Conservation (phyloP, 2,113 vertebrate species). For the Apaloderma vittatum region DNA sequence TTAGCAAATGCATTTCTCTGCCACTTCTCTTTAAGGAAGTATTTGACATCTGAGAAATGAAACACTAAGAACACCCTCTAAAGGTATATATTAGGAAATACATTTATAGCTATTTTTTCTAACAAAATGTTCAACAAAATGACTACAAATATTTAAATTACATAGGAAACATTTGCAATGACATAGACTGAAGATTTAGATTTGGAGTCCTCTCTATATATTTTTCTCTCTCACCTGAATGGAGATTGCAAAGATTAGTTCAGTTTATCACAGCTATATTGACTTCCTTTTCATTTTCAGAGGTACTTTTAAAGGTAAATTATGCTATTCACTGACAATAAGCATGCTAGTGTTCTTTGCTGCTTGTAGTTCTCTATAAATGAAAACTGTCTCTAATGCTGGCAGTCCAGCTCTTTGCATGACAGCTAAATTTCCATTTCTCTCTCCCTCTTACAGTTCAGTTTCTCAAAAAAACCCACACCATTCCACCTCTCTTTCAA, state of each 20-base stretch:
- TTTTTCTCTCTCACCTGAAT: not conserved
- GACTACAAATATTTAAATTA: not conserved
- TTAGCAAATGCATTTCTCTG: not conserved
- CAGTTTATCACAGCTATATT: not conserved
- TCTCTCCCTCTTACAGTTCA: not conserved
- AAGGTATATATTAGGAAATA: not conserved
- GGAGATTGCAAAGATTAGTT: not conserved
- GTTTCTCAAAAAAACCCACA: not conserved
- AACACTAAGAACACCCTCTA: not conserved
- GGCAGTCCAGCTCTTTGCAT: conserved; percentile 26
- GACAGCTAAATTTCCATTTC: conserved; percentile 39
- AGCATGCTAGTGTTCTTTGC: not conserved
- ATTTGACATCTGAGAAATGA: not conserved
- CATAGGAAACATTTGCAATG: not conserved
- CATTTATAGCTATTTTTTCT: not conserved
- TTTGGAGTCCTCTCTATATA: not conserved
- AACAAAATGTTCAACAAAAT: not conserved
- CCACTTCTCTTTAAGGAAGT: not conserved
- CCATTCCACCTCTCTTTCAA: not conserved
- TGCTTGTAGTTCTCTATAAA: conserved; percentile 15
- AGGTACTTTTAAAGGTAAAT: conserved; percentile 24
- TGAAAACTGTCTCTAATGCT: not conserved
- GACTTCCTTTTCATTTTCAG: conserved; percentile 22
- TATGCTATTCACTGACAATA: not conserved
- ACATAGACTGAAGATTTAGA: not conserved